phyloP scores from a whole-genome alignment of 2,797 vertebrate species.

The Gallinago solitaria region DNA sequence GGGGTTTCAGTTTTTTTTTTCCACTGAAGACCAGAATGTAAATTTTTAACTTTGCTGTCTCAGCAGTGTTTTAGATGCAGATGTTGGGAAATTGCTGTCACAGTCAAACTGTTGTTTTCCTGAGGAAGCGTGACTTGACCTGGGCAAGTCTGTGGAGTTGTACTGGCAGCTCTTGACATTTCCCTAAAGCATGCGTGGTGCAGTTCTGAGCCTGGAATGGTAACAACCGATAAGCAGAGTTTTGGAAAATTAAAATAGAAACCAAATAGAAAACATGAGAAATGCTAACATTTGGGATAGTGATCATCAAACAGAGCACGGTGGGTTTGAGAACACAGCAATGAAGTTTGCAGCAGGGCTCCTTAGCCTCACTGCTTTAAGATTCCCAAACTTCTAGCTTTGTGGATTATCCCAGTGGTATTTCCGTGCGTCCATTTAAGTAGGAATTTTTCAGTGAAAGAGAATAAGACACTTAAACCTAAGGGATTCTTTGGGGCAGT shows the following conservation, averaged over 20 bases:
- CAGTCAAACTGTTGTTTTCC: slow-evolving; percentile 29
- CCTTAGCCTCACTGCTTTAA: not conserved
- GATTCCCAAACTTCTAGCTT: fast-evolving
- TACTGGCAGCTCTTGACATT: not conserved
- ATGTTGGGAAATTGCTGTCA: slow-evolving; percentile 31
- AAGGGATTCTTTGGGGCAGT: not conserved
- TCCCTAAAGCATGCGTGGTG: not conserved
- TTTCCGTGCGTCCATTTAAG: not conserved
- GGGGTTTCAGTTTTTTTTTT: not conserved
- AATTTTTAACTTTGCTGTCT: slow-evolving; percentile 39
- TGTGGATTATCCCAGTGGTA: fast-evolving
- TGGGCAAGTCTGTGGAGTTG: not conserved
- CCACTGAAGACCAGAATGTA: slow-evolving; percentile 10
- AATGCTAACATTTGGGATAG: no score
- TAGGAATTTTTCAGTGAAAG: not conserved
- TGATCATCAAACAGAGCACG: not conserved
- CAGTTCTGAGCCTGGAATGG: not conserved
- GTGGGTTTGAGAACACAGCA: not conserved
- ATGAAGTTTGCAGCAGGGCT: not conserved
- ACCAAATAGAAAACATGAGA: not conserved
- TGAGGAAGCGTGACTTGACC: slow-evolving; percentile 10
- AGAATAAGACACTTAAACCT: not conserved
- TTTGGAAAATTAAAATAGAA: not conserved
- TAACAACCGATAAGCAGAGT: not conserved
- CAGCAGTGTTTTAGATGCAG: slow-evolving; percentile 33